Conservation (phyloP, 2,888 invertebrate species). For the Tetropium fuscum region DNA sequence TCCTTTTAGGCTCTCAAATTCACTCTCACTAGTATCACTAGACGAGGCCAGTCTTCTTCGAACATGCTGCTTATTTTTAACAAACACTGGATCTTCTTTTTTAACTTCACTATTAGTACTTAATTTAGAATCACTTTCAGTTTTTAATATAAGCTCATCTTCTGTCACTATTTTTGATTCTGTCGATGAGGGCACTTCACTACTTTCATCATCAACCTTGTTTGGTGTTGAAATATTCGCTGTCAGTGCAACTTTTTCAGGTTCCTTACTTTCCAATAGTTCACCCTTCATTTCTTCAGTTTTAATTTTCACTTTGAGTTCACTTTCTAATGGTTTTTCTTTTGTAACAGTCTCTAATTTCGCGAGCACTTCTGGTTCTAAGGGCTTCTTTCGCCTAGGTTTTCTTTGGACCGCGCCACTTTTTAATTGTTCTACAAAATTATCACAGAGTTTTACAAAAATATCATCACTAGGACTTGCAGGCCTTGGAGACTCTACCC, state of each 20-base stretch:
- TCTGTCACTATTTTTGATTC: slow-evolving; percentile 8
- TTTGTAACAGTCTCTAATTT: slow-evolving; percentile 56
- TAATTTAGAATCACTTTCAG: slow-evolving; percentile 32
- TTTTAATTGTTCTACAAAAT: slow-evolving; percentile 81
- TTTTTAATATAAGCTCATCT: slow-evolving; percentile 12
- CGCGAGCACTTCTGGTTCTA: slow-evolving; percentile 56
- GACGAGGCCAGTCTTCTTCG: slow-evolving; percentile 45
- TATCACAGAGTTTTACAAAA: slow-evolving; percentile 82
- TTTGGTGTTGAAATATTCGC: slow-evolving; percentile 10
- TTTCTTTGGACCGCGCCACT: slow-evolving; percentile 70
- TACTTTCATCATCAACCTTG: slow-evolving; percentile 32
- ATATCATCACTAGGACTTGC: slow-evolving; percentile 64
- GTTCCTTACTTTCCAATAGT: slow-evolving; percentile 18
- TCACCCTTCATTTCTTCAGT: slow-evolving; percentile 43
- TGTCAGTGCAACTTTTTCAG: slow-evolving; percentile 6
- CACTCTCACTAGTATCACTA: slow-evolving; percentile 61
- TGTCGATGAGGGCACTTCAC: not conserved
- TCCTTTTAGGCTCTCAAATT: slow-evolving; percentile 56
- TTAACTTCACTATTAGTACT: slow-evolving; percentile 39
- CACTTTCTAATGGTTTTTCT: slow-evolving; percentile 49
- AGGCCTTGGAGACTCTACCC: slow-evolving; percentile 48
- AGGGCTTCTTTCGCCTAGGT: slow-evolving; percentile 66
- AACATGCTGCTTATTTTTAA: slow-evolving; percentile 44
- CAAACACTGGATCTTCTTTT: slow-evolving; percentile 36
- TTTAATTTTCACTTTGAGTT: slow-evolving; percentile 20